A percentile compares a stretch with the other conserved stretches of the same genome.
These are phyloP conservation scores for Clarias laeviceps DNA, from an alignment of 2,797 vertebrate species.

Conservation along the genomic window DNA sequence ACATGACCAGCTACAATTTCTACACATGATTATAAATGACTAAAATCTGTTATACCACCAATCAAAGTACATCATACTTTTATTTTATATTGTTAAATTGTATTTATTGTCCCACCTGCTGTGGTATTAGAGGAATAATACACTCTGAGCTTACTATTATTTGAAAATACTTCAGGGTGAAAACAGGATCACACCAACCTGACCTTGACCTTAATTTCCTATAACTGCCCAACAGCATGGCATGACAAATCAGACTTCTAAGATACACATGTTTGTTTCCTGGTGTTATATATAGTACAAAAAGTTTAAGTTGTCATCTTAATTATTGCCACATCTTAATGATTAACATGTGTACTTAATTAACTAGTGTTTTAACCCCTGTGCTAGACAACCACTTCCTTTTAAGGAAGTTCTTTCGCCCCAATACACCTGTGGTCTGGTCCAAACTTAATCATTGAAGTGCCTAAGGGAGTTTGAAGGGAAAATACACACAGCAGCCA, in stretches of 20 bases:
- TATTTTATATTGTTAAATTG: background rate
- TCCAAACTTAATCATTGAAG: conserved; percentile 11
- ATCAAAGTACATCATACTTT: too few relatives aligned
- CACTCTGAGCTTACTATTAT: background rate
- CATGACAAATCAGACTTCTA: background rate
- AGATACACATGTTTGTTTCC: background rate
- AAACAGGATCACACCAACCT: background rate
- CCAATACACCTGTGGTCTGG: background rate
- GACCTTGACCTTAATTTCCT: background rate
- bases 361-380: background rate
- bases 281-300: background rate
- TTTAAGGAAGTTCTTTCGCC: background rate
- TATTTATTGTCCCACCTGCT: background rate
- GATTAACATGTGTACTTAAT: background rate
- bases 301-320: background rate
- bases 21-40: background rate
- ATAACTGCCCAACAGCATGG: background rate
- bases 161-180: background rate
- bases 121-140: background rate
- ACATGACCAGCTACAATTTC: background rate
- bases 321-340: background rate
- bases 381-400: background rate
- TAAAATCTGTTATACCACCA: too few relatives aligned
- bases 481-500: background rate
- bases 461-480: background rate